phyloP scores from a whole-genome alignment of 2,113 vertebrate species.

The Trogon surrucura region DNA sequence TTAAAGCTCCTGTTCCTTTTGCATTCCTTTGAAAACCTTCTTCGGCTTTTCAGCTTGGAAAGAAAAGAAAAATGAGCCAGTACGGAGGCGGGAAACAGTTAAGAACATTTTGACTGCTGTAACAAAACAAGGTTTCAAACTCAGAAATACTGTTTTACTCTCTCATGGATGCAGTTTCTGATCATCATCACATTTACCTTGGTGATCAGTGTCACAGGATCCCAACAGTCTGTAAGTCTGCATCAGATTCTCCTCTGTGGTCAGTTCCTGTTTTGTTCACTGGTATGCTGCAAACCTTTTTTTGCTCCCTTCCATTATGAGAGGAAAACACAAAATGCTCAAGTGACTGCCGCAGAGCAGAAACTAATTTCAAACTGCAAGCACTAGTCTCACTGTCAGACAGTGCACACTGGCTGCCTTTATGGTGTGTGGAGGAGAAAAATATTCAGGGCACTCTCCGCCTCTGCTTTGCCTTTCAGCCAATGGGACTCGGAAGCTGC shows the following conservation, averaged over 20 bases:
- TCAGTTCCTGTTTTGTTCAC: background rate
- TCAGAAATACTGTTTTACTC: conserved; percentile 1
- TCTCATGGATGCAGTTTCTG: background rate
- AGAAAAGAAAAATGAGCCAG: background rate
- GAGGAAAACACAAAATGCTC: background rate
- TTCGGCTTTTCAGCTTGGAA: conserved; percentile 6
- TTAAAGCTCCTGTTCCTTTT: background rate
- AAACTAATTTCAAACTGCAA: conserved; percentile 13
- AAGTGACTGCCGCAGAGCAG: background rate
- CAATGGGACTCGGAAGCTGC: conserved; percentile 58
- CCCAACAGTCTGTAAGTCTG: background rate
- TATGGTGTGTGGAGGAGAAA: conserved; percentile 19
- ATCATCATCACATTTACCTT: background rate
- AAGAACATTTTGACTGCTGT: background rate
- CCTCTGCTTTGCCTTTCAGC: conserved; percentile 65
- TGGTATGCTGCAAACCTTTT: background rate
- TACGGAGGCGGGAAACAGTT: background rate
- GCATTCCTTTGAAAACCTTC: background rate
- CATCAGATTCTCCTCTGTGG: background rate
- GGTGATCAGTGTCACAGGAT: background rate
- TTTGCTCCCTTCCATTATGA: background rate
- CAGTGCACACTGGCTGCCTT: conserved; percentile 37
- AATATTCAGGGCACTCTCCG: conserved; percentile 55
- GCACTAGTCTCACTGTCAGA: background rate
- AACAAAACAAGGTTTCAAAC: background rate